Conservation (phyloP, 2,888 invertebrate genomes). For the Eupithecia tripunctaria region DNA sequence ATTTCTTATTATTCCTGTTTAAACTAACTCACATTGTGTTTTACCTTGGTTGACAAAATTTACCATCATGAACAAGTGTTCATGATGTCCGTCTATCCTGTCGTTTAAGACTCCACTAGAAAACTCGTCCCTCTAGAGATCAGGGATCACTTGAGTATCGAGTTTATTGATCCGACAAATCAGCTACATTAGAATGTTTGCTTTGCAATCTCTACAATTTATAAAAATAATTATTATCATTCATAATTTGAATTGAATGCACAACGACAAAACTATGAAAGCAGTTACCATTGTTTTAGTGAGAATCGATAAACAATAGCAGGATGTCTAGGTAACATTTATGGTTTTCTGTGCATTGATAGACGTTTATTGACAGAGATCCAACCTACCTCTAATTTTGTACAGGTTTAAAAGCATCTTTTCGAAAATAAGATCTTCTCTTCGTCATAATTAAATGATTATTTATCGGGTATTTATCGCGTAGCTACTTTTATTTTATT, state of each 20-base stretch:
- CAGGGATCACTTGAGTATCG: neutral
- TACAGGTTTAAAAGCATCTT: no score
- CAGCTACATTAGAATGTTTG: neutral
- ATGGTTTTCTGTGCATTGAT: neutral
- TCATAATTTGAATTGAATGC: slow-evolving; percentile 9
- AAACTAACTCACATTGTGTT: no score
- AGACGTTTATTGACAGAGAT: neutral
- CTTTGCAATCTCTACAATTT: slow-evolving; percentile 3
- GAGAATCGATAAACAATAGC: slow-evolving; percentile 10
- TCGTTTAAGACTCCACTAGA: neutral
- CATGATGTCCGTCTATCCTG: no score
- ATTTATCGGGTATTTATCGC: no score
- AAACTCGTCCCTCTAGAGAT: neutral
- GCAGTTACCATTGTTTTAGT: slow-evolving; percentile 10
- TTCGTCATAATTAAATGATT: no score
- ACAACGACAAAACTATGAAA: neutral
- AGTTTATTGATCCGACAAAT: neutral
- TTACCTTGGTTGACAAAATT: no score
- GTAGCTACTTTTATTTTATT: no score
- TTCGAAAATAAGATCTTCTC: neutral
- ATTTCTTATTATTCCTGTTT: no score
- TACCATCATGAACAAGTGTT: no score
- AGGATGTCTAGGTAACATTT: slow-evolving; percentile 14
- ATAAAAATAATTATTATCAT: slow-evolving; percentile 10
- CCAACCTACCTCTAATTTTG: neutral